Percentiles rank a stretch among this genome's conserved stretches.
Conservation (phyloP, 2,797 vertebrate species). For the Crax fasciolata region DNA sequence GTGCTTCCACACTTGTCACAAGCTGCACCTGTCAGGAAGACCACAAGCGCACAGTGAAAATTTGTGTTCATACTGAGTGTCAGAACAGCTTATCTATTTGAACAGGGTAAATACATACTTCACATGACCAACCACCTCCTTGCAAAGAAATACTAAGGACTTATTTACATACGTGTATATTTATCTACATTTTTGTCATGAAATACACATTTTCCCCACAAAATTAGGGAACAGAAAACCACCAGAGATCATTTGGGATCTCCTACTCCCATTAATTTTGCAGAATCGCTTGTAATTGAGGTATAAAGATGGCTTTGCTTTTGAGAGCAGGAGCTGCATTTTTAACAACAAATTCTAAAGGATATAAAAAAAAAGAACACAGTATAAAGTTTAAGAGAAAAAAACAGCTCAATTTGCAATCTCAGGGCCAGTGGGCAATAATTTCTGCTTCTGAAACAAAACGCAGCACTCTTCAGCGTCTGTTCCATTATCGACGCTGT, state of each 20-base stretch:
- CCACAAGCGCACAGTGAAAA: neutral
- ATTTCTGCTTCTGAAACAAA: conserved; percentile 50
- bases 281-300: neutral
- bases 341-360: neutral
- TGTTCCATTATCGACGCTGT: neutral
- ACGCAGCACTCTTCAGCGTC: conserved; percentile 25
- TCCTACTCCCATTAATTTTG: neutral
- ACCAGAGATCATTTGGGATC: neutral
- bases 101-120: neutral
- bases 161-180: neutral
- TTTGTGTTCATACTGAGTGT: neutral
- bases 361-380: neutral
- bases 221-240: neutral
- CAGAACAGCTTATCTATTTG: neutral
- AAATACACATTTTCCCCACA: neutral
- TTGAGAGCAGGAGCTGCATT: neutral
- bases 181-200: neutral
- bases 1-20: neutral
- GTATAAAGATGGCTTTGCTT: neutral
- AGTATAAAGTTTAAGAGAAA: neutral
- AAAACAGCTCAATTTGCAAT: neutral
- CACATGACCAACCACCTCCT: neutral
- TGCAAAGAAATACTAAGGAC: neutral
- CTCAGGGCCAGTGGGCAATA: neutral
- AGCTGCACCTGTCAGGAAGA: neutral